These are phyloP conservation scores for Calephelis perditalis DNA, from an alignment of 2,888 invertebrate genomes.

Conservation along the genomic window DNA sequence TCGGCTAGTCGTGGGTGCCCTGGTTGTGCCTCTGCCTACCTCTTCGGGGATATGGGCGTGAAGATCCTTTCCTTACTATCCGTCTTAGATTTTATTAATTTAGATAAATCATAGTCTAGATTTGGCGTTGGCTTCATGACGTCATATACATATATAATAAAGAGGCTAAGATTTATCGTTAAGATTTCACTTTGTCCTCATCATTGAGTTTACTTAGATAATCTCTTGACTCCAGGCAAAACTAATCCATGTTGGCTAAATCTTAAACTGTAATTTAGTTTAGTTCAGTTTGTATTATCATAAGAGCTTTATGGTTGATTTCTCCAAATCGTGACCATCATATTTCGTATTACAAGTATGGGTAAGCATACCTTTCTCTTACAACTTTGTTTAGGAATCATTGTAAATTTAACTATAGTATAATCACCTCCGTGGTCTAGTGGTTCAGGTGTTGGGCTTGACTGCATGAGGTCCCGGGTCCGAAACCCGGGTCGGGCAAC, in stretches of 20 bases:
- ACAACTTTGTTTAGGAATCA: not conserved
- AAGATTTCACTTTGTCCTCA: slow-evolving; percentile 53
- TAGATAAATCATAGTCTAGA: slow-evolving; percentile 13
- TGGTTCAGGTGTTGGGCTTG: no score
- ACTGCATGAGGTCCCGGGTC: no score
- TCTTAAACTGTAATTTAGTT: not conserved
- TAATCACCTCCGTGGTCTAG: no score
- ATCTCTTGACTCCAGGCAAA: not conserved
- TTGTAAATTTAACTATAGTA: no score
- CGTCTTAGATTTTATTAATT: slow-evolving; percentile 42
- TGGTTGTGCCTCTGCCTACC: no score
- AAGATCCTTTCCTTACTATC: no score
- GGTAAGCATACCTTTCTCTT: slow-evolving; percentile 52
- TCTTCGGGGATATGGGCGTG: no score
- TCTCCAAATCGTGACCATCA: slow-evolving; percentile 49
- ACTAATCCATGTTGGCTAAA: not conserved
- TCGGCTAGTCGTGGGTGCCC: no score
- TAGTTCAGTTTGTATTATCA: not conserved
- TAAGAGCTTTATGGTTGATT: slow-evolving; percentile 23
- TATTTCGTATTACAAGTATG: slow-evolving; percentile 36
- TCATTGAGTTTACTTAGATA: slow-evolving; percentile 13
- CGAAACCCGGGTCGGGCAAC: no score
- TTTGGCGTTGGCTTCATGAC: no score
- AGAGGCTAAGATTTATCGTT: slow-evolving; percentile 48
- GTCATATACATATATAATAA: slow-evolving; percentile 26